These are phyloP conservation scores for Montifringilla adamsi DNA, from an alignment of 2,113 vertebrate genomes.

Conservation along the genomic window DNA sequence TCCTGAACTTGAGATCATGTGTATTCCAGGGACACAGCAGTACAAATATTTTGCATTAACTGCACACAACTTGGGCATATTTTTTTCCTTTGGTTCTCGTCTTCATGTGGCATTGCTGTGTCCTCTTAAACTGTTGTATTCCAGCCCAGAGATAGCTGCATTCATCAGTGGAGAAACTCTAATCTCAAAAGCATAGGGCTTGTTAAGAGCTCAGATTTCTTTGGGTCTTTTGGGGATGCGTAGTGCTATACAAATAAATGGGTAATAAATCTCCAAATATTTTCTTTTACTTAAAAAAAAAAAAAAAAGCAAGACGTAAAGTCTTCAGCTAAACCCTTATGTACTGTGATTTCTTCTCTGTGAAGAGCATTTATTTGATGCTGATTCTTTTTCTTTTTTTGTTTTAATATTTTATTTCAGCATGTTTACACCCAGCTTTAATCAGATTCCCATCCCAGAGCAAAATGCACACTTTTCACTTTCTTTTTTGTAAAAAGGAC, in stretches of 20 bases:
- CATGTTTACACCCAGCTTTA: background rate
- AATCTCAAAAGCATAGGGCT: background rate
- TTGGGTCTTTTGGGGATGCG: background rate
- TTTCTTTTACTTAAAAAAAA: background rate
- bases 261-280: background rate
- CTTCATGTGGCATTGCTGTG: background rate
- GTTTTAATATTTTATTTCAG: background rate
- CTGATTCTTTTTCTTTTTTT: background rate
- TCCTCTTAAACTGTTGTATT: background rate
- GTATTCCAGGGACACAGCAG: background rate
- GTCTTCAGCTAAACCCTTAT: background rate
- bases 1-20: background rate
- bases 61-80: background rate
- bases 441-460: background rate
- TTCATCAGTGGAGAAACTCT: background rate
- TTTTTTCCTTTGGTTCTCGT: background rate
- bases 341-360: background rate
- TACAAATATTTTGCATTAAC: constrained; percentile 30
- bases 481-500: background rate
- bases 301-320: background rate
- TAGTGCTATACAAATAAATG: background rate
- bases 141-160: background rate
- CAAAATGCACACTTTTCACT: background rate
- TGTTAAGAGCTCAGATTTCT: background rate
- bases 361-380: background rate